phyloP scores from a whole-genome alignment of 2,797 vertebrate species.

The Hafferia zeledoni region DNA sequence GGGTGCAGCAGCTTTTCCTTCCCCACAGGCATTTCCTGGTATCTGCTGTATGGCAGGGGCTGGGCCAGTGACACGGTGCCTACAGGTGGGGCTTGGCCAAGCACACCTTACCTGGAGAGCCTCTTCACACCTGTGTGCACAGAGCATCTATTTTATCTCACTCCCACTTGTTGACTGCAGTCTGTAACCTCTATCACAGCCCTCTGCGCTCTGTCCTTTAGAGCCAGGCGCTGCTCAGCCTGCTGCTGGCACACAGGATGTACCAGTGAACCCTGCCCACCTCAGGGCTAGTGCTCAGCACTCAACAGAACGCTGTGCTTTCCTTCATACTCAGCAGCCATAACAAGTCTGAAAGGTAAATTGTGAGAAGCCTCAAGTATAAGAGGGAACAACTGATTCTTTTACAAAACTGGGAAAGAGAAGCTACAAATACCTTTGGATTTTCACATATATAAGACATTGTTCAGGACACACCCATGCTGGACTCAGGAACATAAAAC shows the following conservation, averaged over 20 bases:
- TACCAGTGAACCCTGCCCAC: neutral
- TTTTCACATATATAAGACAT: neutral
- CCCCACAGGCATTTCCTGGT: accelerated
- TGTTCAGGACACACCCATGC: neutral
- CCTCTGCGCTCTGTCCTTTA: neutral
- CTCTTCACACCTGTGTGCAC: accelerated
- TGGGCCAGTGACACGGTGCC: neutral
- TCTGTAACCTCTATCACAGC: neutral
- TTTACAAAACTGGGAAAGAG: neutral
- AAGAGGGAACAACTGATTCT: neutral
- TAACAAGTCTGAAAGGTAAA: neutral
- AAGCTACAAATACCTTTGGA: neutral
- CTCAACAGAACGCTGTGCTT: neutral
- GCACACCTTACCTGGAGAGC: neutral
- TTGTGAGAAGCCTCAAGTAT: neutral
- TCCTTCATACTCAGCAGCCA: neutral
- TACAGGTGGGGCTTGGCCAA: neutral
- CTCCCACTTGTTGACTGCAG: neutral
- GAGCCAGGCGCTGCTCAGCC: neutral
- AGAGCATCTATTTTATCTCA: neutral
- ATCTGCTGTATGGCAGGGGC: accelerated
- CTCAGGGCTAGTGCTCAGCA: neutral
- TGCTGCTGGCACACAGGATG: neutral
- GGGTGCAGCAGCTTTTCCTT: neutral
- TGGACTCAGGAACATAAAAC: neutral